Conservation (phyloP, 2,113 vertebrate species). For the Sinocyclocheilus grahami region DNA sequence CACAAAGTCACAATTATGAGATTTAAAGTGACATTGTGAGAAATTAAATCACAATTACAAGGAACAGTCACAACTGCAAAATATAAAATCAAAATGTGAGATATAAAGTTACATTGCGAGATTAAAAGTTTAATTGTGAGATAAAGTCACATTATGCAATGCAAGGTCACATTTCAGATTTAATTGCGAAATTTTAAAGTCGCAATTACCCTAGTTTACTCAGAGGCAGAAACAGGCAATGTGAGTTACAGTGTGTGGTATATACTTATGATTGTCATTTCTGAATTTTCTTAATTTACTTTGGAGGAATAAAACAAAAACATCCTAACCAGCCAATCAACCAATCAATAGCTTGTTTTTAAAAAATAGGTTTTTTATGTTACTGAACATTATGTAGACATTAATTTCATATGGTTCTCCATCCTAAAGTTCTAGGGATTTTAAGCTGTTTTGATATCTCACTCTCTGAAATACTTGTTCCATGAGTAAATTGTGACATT, state of each 20-base stretch:
- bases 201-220: background rate
- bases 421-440: background rate
- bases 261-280: background rate
- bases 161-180: too few relatives aligned
- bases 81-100: background rate
- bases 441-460: background rate
- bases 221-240: background rate
- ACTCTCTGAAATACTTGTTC: background rate
- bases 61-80: background rate
- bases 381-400: background rate
- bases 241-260: background rate
- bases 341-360: background rate
- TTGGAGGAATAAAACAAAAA: too few relatives aligned
- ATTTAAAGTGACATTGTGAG: background rate
- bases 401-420: background rate
- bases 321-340: background rate
- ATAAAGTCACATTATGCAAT: too few relatives aligned
- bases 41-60: background rate
- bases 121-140: too few relatives aligned
- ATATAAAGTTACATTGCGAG: background rate
- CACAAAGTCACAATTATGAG: background rate
- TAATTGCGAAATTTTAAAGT: background rate
- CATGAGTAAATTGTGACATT: background rate
- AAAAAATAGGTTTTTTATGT: background rate
- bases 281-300: background rate